Conservation (phyloP, 1,140 invertebrate species). For the Drosophila quadrilineata region DNA sequence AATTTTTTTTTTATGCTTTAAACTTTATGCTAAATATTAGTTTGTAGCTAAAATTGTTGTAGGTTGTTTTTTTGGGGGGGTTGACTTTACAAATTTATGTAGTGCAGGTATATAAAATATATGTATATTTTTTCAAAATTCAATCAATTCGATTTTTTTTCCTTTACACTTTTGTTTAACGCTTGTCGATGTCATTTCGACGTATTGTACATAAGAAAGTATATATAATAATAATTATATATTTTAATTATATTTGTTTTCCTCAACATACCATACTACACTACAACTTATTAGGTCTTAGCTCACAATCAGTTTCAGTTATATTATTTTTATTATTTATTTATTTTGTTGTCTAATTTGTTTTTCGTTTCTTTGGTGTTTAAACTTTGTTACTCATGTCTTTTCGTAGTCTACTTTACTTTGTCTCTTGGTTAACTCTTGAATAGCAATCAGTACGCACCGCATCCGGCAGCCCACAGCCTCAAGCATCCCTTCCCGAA, state of each 20-base stretch:
- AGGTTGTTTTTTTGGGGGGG: no score
- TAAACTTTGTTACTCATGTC: constrained; percentile 40
- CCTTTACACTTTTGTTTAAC: no score
- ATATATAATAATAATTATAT: constrained; percentile 27
- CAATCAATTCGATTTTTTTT: constrained; percentile 42
- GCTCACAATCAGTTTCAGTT: constrained; percentile 56
- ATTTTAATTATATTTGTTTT: no score
- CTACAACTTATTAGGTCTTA: constrained; percentile 2
- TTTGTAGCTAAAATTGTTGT: constrained; percentile 8
- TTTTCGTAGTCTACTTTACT: constrained; percentile 21
- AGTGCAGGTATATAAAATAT: constrained; percentile 69
- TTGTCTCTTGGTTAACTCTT: constrained; percentile 23
- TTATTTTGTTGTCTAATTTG: constrained; percentile 50
- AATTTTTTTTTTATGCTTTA: constrained; percentile 51
- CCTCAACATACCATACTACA: constrained; percentile 1
- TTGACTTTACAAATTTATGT: constrained; percentile 42
- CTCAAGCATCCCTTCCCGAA: background rate
- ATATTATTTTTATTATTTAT: constrained; percentile 6
- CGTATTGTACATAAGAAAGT: constrained; percentile 63
- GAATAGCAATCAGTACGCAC: constrained; percentile 44
- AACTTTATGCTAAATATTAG: constrained; percentile 21
- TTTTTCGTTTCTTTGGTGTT: constrained; percentile 72
- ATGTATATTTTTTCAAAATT: constrained; percentile 43
- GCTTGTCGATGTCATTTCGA: constrained; percentile 50
- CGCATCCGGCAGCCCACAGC: constrained; percentile 21